Base-by-base conservation (phyloP, 2,888 invertebrate species). In the Callosobruchus maculatus region DNA sequence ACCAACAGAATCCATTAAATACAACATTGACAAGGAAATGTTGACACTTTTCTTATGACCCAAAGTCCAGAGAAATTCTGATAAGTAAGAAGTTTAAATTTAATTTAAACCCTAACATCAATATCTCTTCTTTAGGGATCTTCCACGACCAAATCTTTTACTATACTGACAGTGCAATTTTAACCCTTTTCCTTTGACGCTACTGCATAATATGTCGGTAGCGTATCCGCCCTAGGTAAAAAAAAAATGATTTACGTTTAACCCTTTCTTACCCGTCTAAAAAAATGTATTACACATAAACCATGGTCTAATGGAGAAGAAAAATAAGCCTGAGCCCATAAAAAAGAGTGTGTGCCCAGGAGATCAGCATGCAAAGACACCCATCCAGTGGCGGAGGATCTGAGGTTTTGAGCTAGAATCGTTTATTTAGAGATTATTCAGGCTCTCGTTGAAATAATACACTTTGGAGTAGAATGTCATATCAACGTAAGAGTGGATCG, bases 291-390 rank as follows among this genome's bases (percentile, higher is more conserved):
- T 79, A 78, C 85, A 85, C 87, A 87, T 88, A 87, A 88, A 87
- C 86, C 87, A 88, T 86, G 88, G 86, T 87, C 87, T 86, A 84
- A 84, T 87, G 88, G 86, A 86, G 86, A 87, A 87, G 87, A 87
- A 87, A 87, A 87, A 88, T 87, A 86, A 83, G 85, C 49, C 49
- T 18, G 5, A 49, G 49, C 49, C 49, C 49, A 49, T 49, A 49
- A 49, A 49, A 49, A 49, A 49, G 49, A 49, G 49, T 49, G 49
- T 49, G 49, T 49, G 49, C 49, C 49, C 13, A 49, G 49, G 49
- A 49, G 49, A 49, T 49, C 49, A 49, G 5, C 49, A 49, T 49
- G 49, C 49, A 49, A 49, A 49, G 49, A 49, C 49, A 49, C 49
- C 49, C 49, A 49, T 49, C 49, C 49, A 49, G 49, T 7, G 49